Conservation (phyloP, 2,888 invertebrate genomes). For the Reticulitermes lucifugus region DNA sequence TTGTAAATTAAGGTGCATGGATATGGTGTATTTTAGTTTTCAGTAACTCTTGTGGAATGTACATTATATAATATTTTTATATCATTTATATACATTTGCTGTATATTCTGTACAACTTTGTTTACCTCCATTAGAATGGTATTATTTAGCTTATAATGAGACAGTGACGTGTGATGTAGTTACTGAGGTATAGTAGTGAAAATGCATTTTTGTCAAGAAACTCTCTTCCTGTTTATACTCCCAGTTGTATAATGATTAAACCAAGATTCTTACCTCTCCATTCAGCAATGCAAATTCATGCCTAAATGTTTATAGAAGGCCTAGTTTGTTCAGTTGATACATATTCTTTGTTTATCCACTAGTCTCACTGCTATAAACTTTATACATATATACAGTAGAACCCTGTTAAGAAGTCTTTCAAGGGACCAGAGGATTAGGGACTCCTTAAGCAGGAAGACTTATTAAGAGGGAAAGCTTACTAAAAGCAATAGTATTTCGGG, state of each 20-base stretch:
- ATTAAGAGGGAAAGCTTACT: too few relatives aligned
- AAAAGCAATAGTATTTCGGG: too few relatives aligned
- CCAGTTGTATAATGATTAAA: not conserved
- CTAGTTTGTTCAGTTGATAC: not conserved
- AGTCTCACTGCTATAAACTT: not conserved
- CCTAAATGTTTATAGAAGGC: not conserved
- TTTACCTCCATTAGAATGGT: not conserved
- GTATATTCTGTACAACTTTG: conserved; percentile 8
- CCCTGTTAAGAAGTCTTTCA: too few relatives aligned
- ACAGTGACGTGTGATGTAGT: not conserved
- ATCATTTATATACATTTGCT: not conserved
- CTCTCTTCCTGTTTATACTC: not conserved
- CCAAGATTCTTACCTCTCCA: not conserved
- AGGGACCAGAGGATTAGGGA: too few relatives aligned
- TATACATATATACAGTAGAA: not conserved
- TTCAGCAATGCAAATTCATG: not conserved
- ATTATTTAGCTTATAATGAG: conserved; percentile 1
- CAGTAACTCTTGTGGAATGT: not conserved
- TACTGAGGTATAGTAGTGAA: not conserved
- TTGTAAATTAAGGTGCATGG: not conserved
- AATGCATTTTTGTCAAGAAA: not conserved
- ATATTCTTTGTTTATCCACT: not conserved
- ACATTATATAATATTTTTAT: conserved; percentile 1
- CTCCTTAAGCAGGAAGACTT: too few relatives aligned
- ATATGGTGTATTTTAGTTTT: not conserved